A percentile compares a stretch with the other conserved stretches of the same genome.
Evolutionary conservation across 1,140 invertebrate species (phyloP).

Genomic region (Papilio xuthus): DNA sequence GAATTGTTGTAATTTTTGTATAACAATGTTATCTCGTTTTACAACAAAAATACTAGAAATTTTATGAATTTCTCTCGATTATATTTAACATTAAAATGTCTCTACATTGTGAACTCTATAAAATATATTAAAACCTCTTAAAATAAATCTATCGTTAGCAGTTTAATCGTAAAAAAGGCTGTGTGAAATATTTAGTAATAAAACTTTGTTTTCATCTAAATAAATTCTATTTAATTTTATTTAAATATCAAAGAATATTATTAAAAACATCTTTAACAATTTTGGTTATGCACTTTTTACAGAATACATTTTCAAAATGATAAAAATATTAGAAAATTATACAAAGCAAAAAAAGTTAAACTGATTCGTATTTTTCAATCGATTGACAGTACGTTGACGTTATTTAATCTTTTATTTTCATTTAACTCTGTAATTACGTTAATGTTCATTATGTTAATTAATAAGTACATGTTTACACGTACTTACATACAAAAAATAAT

Average conservation of each 20-base stretch:
- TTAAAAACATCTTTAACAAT: constrained; percentile 27
- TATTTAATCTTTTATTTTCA: background rate
- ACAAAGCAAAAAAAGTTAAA: background rate
- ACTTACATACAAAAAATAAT: background rate
- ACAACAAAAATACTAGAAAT: background rate
- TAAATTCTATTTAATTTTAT: constrained; percentile 11
- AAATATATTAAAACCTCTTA: background rate
- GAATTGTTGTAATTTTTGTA: background rate
- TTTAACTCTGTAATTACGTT: background rate
- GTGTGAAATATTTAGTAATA: constrained; percentile 7
- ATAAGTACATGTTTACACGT: constrained; percentile 18
- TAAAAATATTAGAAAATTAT: background rate
- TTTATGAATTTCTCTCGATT: background rate
- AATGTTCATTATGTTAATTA: background rate
- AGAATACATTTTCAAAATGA: background rate
- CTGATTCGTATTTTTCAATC: background rate
- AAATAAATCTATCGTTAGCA: background rate
- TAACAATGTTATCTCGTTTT: background rate
- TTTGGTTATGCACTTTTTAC: constrained; percentile 28
- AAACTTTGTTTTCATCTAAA: constrained; percentile 34
- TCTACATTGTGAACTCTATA: background rate
- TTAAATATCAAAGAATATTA: constrained; percentile 16
- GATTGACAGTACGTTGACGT: background rate
- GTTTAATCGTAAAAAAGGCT: background rate
- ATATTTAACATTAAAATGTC: background rate